Percentiles rank a stretch among this genome's conserved stretches.
phyloP scores from a whole-genome alignment of 1,140 invertebrate species.

The Aleiodes sp. region DNA sequence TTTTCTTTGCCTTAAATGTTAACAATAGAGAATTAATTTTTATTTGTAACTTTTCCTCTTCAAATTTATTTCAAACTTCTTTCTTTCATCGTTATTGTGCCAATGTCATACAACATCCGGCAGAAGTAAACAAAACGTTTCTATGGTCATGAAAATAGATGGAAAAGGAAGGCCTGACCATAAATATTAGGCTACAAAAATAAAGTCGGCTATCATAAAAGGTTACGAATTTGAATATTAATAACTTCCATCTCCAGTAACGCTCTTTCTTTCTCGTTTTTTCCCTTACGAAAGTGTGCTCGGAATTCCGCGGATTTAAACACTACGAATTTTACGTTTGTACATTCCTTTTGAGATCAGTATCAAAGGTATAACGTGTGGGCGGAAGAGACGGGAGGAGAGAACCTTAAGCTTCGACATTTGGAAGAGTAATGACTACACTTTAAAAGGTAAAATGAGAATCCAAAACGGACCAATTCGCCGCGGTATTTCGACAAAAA shows the following conservation, averaged over 20 bases:
- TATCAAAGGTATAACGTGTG: background rate
- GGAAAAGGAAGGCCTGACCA: background rate
- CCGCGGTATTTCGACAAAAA: background rate
- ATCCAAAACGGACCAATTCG: background rate
- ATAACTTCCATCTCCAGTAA: background rate
- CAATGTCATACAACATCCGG: background rate
- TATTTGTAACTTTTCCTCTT: too few species aligned
- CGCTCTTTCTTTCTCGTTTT: background rate
- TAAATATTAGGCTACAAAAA: background rate
- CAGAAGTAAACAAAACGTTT: constrained; percentile 6
- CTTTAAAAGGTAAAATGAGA: background rate
- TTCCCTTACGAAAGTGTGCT: background rate
- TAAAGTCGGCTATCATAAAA: background rate
- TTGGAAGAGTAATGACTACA: background rate
- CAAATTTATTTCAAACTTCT: too few species aligned
- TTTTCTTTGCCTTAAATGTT: too few species aligned
- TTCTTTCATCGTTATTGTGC: too few species aligned
- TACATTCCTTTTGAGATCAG: background rate
- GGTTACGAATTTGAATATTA: constrained; percentile 5
- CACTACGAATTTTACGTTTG: too few species aligned
- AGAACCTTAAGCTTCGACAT: background rate
- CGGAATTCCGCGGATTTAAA: background rate
- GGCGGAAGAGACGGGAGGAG: too few species aligned
- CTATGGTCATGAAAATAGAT: background rate
- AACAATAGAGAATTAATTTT: too few species aligned